Conservation (phyloP, 2,888 invertebrate species). For the Orthonevra nobilis region DNA sequence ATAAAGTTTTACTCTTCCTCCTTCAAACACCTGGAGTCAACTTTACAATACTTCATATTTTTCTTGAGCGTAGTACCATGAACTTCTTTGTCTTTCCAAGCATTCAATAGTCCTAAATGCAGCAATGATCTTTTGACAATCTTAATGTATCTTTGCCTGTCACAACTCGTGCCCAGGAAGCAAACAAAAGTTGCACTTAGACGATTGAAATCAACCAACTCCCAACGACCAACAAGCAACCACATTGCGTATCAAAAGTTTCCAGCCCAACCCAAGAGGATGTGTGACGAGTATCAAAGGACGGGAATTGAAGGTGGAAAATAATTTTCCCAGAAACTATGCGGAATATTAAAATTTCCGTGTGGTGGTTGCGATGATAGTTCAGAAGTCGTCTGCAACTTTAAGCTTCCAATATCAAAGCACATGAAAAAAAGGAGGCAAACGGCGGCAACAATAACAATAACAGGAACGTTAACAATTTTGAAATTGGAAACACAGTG, state of each 20-base stretch:
- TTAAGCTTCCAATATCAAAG: neutral
- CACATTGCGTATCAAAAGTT: slow-evolving; percentile 9
- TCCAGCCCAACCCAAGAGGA: neutral
- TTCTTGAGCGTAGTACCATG: no score
- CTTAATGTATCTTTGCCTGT: no score
- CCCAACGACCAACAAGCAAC: neutral
- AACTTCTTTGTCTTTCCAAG: neutral
- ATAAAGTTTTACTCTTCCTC: no score
- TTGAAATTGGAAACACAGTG: slow-evolving; percentile 47
- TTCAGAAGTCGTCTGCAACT: slow-evolving; percentile 15
- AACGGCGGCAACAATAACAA: neutral
- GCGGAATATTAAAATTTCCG: slow-evolving; percentile 29
- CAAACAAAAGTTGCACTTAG: slow-evolving; percentile 14
- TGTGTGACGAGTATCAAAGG: neutral
- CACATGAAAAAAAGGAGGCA: neutral
- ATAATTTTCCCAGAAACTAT: slow-evolving; percentile 24
- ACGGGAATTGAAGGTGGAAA: neutral
- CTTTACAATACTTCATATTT: no score
- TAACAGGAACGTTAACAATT: slow-evolving; percentile 24
- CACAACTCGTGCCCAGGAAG: neutral
- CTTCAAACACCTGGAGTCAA: no score
- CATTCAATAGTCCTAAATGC: slow-evolving; percentile 1
- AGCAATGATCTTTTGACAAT: no score
- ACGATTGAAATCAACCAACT: slow-evolving; percentile 29
- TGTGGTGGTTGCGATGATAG: slow-evolving; percentile 4